phyloP scores from a whole-genome alignment of 2,797 vertebrate species.

The Aratinga solstitialis region DNA sequence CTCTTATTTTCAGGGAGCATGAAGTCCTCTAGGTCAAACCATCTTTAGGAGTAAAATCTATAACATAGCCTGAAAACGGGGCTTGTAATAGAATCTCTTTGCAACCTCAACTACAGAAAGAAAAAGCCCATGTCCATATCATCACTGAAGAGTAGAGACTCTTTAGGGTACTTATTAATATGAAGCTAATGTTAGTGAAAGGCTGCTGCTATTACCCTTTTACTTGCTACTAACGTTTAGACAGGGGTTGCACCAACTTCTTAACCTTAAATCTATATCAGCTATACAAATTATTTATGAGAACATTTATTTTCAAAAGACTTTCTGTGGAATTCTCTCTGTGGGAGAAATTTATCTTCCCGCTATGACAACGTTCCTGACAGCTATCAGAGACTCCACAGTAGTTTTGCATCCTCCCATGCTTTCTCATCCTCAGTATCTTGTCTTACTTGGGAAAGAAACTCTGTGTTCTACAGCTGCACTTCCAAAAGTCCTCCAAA shows the following conservation, averaged over 20 bases:
- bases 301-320: conserved; percentile 42
- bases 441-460: neutral
- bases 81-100: neutral
- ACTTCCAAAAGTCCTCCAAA: neutral
- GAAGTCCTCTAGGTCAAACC: neutral
- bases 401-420: neutral
- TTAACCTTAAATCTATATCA: conserved; percentile 36
- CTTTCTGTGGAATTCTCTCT: conserved; percentile 40
- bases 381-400: conserved; percentile 6
- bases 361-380: neutral
- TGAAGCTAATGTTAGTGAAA: conserved; percentile 34
- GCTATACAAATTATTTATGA: conserved; percentile 37
- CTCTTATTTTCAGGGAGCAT: neutral
- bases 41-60: neutral
- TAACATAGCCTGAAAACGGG: neutral
- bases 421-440: neutral
- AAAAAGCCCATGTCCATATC: neutral
- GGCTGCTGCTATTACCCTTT: conserved; percentile 47
- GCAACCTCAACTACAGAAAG: neutral
- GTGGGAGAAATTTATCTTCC: conserved; percentile 54
- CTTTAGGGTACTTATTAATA: conserved; percentile 49
- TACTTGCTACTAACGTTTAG: conserved; percentile 58
- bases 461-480: neutral
- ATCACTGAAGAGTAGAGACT: conserved; percentile 24
- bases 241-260: conserved; percentile 40